phyloP scores from a whole-genome alignment of 1,140 invertebrate genomes.

The Drosophila tani region DNA sequence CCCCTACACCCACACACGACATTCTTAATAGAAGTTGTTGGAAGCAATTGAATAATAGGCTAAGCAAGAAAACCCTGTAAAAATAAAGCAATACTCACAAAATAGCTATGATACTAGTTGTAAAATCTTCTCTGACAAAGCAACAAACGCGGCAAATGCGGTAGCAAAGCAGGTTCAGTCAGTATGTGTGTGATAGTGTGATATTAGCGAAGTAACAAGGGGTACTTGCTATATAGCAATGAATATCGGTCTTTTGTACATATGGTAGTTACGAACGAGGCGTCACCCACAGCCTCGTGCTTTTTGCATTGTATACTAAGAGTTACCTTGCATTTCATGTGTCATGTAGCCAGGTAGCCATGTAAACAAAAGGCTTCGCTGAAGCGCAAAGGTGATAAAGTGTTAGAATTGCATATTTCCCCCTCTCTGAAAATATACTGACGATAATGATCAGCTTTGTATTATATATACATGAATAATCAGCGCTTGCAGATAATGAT shows the following conservation, averaged over 20 bases:
- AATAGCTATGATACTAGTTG: slow-evolving; percentile 85
- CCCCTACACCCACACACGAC: slow-evolving; percentile 1
- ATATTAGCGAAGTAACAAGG: slow-evolving; percentile 64
- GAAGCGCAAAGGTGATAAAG: slow-evolving; percentile 79
- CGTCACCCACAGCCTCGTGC: slow-evolving; percentile 31
- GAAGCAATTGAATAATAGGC: slow-evolving; percentile 38
- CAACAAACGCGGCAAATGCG: slow-evolving; percentile 52
- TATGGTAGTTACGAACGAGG: slow-evolving; percentile 19
- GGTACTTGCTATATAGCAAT: slow-evolving; percentile 20
- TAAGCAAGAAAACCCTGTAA: slow-evolving; percentile 76
- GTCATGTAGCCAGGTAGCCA: slow-evolving; percentile 52
- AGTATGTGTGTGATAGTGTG: slow-evolving; percentile 47
- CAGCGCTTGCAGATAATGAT: slow-evolving; percentile 38
- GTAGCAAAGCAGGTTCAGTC: slow-evolving; percentile 58
- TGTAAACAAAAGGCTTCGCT: slow-evolving; percentile 73
- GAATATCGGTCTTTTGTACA: slow-evolving; percentile 37
- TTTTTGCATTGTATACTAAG: slow-evolving; percentile 48
- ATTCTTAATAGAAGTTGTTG: slow-evolving; percentile 40
- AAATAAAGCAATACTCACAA: slow-evolving; percentile 84
- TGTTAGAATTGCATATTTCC: slow-evolving; percentile 31
- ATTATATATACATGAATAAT: slow-evolving; percentile 15
- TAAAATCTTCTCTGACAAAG: slow-evolving; percentile 66
- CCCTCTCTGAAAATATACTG: not conserved
- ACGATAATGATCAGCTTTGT: slow-evolving; percentile 36
- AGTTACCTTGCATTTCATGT: slow-evolving; percentile 67